Percentiles rank a stretch among this genome's conserved stretches.
Evolutionary conservation across 2,113 vertebrate species (phyloP).

Genomic region (Arothron firmamentum): DNA sequence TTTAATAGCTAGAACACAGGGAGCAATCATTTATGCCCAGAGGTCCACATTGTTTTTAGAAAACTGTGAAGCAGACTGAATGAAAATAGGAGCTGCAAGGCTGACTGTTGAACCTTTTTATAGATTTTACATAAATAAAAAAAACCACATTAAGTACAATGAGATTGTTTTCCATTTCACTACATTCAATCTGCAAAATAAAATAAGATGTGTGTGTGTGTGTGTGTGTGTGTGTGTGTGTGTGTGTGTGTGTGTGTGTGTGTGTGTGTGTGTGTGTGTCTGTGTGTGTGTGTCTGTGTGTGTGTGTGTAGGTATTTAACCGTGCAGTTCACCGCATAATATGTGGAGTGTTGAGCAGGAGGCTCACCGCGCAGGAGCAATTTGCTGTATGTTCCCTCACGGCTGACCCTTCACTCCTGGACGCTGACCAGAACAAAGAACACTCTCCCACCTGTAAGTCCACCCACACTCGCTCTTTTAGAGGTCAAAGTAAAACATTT

Average conservation of each 20-base stretch:
- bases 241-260: slow-evolving; percentile 36
- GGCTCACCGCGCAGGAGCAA: slow-evolving; percentile 63
- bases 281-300: slow-evolving; percentile 24
- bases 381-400: slow-evolving; percentile 82
- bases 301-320: slow-evolving; percentile 78
- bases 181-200: too few species aligned
- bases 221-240: slow-evolving; percentile 18
- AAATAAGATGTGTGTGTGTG: too few species aligned
- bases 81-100: too few species aligned
- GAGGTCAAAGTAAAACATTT: not conserved
- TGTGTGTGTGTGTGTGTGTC: slow-evolving; percentile 35
- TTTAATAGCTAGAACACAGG: too few species aligned
- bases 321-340: slow-evolving; percentile 81
- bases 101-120: too few species aligned
- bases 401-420: slow-evolving; percentile 43
- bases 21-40: too few species aligned
- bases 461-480: not conserved
- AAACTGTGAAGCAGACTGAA: too few species aligned
- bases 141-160: too few species aligned
- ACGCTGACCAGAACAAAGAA: not conserved
- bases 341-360: slow-evolving; percentile 59
- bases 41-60: too few species aligned
- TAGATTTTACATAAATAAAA: too few species aligned
- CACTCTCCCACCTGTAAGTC: slow-evolving; percentile 13
- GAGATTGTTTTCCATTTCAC: too few species aligned